These are phyloP conservation scores for Meloe dianella DNA, from an alignment of 2,888 invertebrate genomes.

Conservation along the genomic window DNA sequence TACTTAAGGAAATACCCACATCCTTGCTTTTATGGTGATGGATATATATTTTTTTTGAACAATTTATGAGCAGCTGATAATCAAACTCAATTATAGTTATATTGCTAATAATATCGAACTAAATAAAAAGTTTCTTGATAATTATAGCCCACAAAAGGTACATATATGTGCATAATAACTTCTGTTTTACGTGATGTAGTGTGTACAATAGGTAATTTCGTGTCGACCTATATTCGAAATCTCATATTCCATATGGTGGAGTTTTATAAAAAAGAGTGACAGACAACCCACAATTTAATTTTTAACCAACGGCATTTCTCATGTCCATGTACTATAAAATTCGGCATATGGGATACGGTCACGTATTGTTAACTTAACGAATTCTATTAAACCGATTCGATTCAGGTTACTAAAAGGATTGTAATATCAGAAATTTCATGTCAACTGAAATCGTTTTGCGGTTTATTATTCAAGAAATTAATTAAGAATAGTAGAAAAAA, in stretches of 20 bases:
- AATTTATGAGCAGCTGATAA: background rate
- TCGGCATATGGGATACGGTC: conserved; percentile 50
- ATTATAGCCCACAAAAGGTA: background rate
- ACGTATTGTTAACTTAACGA: conserved; percentile 47
- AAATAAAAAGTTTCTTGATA: background rate
- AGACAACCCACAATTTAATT: conserved; percentile 47
- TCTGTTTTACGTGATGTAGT: background rate
- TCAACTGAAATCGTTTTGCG: background rate
- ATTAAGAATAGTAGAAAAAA: background rate
- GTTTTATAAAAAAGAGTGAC: conserved; percentile 18
- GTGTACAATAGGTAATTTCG: conserved; percentile 8
- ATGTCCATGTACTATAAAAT: conserved; percentile 47
- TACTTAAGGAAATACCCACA: conserved; percentile 3
- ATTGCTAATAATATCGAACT: background rate
- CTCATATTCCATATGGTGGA: conserved; percentile 36
- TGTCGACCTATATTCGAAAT: conserved; percentile 11
- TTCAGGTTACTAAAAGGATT: conserved; percentile 11
- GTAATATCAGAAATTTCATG: background rate
- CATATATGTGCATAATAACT: background rate
- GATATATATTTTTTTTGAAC: background rate
- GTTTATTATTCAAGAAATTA: background rate
- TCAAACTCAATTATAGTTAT: background rate
- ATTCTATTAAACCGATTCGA: conserved; percentile 34
- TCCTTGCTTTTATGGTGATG: background rate
- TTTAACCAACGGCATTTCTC: conserved; percentile 48